Conservation (phyloP, 2,113 vertebrate genomes). For the Micronycteris hirsuta region DNA sequence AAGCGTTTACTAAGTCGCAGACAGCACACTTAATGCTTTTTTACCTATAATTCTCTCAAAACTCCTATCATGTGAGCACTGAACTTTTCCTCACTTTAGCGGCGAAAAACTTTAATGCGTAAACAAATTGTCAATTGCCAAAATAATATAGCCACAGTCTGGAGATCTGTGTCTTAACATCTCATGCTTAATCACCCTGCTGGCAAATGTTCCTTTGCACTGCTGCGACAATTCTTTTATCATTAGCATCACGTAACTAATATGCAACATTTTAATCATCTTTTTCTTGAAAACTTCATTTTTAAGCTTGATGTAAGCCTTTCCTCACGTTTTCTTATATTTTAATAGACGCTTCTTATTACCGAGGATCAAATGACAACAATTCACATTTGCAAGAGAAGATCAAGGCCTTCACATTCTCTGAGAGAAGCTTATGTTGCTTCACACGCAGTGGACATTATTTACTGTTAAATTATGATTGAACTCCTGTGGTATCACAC, state of each 20-base stretch:
- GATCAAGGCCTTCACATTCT: background rate
- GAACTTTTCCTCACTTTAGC: background rate
- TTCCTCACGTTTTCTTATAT: background rate
- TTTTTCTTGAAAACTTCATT: background rate
- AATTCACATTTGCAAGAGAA: background rate
- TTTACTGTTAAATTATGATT: constrained; percentile 57
- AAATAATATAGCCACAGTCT: background rate
- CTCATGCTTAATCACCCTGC: background rate
- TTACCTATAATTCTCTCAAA: background rate
- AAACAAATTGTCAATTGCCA: background rate
- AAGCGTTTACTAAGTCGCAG: background rate
- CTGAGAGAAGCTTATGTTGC: background rate
- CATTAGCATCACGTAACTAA: background rate
- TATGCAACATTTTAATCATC: background rate
- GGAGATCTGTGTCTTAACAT: background rate
- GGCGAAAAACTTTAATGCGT: background rate
- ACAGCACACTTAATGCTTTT: background rate
- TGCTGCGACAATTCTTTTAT: background rate
- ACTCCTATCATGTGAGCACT: background rate
- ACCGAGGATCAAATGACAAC: background rate
- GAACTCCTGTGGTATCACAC: constrained; percentile 68
- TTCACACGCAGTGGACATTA: constrained; percentile 32
- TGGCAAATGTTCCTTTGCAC: background rate
- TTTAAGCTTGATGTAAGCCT: background rate
- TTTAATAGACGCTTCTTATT: background rate